These are phyloP conservation scores for Polydrusus cervinus DNA, from an alignment of 2,888 invertebrate species.

Conservation along the genomic window DNA sequence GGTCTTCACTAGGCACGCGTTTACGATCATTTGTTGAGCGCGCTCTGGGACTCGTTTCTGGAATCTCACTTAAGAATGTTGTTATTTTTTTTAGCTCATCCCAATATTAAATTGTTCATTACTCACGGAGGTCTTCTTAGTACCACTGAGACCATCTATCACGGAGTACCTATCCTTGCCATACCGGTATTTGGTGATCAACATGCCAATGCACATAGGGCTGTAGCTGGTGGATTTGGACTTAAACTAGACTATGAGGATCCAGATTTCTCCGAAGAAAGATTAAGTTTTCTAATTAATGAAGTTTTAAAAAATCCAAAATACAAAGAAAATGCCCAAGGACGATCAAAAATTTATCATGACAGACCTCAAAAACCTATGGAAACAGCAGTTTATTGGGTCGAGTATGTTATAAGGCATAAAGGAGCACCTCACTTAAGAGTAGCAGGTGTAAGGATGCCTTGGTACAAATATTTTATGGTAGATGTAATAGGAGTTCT, in stretches of 20 bases:
- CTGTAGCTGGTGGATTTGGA: conserved; percentile 61
- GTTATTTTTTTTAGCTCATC: conserved; percentile 65
- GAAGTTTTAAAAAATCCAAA: conserved; percentile 47
- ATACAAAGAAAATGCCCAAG: conserved; percentile 59
- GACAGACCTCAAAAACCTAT: conserved; percentile 57
- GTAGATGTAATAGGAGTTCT: neutral
- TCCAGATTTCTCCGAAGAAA: conserved; percentile 37
- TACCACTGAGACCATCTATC: neutral
- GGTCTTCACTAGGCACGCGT: no score
- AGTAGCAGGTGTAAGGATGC: conserved; percentile 51
- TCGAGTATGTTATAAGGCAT: no score
- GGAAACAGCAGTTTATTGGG: no score
- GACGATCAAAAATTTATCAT: conserved; percentile 59
- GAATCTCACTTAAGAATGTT: no score
- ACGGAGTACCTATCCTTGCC: no score
- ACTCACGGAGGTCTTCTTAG: conserved; percentile 65
- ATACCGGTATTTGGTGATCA: neutral
- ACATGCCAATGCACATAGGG: conserved; percentile 70
- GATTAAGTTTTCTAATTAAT: conserved; percentile 19
- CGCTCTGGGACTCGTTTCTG: no score
- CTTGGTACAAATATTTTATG: conserved; percentile 62
- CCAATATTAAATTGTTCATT: conserved; percentile 72
- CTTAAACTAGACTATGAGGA: conserved; percentile 31
- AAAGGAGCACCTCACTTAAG: no score
- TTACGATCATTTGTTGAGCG: no score